A percentile compares a stretch with the other conserved stretches of the same genome.
phyloP scores from a whole-genome alignment of 2,797 vertebrate species.

The Bucorvus abyssinicus region DNA sequence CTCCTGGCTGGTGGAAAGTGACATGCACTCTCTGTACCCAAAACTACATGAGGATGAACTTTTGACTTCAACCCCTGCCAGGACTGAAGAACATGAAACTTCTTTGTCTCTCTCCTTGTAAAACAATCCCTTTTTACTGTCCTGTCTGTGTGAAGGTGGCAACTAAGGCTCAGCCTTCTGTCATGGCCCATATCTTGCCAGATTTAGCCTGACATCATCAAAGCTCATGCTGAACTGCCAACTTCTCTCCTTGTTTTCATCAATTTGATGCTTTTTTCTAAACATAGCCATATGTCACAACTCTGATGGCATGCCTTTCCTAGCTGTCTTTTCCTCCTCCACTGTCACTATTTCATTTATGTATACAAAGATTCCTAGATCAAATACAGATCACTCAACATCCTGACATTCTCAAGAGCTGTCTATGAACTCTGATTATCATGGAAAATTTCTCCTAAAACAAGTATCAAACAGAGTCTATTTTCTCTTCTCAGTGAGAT shows the following conservation, averaged over 20 bases:
- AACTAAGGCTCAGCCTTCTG: constrained; percentile 42
- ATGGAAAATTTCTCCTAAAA: constrained; percentile 26
- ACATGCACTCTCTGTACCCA: background rate
- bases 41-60: constrained; percentile 28
- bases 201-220: constrained; percentile 51
- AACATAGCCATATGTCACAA: constrained; percentile 31
- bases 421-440: constrained; percentile 49
- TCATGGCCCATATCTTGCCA: constrained; percentile 42
- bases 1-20: background rate
- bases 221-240: constrained; percentile 44
- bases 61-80: constrained; percentile 44
- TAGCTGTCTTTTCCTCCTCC: constrained; percentile 59
- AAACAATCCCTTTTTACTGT: constrained; percentile 28
- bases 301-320: background rate
- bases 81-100: constrained; percentile 24
- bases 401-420: constrained; percentile 52
- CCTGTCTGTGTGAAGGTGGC: constrained; percentile 19
- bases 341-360: constrained; percentile 65
- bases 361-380: constrained; percentile 55
- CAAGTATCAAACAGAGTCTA: constrained; percentile 11
- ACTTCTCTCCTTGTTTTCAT: constrained; percentile 51
- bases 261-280: constrained; percentile 41
- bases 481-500: constrained; percentile 17
- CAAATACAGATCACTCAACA: constrained; percentile 66
- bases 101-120: constrained; percentile 35